Evolutionary conservation across 2,888 invertebrate species (phyloP), one percentile per base, ranked within the genome.

Genomic region (Drosophila rubida): DNA sequence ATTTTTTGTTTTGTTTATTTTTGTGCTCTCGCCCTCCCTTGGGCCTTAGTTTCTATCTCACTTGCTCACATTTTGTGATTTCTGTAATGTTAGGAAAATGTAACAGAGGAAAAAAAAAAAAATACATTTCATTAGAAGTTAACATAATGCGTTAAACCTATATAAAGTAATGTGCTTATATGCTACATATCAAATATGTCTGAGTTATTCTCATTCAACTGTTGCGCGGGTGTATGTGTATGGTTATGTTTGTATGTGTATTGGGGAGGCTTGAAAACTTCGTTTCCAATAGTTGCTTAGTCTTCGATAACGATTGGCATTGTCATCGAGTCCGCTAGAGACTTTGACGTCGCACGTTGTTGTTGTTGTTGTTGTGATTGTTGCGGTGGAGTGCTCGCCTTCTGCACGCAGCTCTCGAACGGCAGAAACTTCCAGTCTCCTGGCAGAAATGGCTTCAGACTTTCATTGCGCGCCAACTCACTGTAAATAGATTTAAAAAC

Each of bases 271-370:
- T 7, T 30, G 19, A 9, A 58, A 42, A 71, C 41, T 39, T 11
- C 9, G 23, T 57, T 55, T 53, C 42, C 7, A 8, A 6, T 11
- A 11, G 42, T 44, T 19, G 11, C 13, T 57, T 72, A 86, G 70
- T 88, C 89, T 37, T 88, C 88, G 58, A 88, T 88, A 37, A 89
- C 53, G 50, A 88, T 88, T 41, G 89, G 69, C 19, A 78, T 8
- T 39, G 39, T 37, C 19, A 32, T 6, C 49, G 48, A 13, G 11
- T 32, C 55, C n/a, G 58, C 39, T 50, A 44, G 22, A 9, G 32
- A 37, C 30, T 58, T 63, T 11, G 54, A 16, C 39, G 51, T 7
- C 19, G 39, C 3, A 1, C 42, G 30, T 13, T 42, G 49, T 30
- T 25, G 44, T n/a, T 55, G 48, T 14, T 9, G 13, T 32, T 35